phyloP scores from a whole-genome alignment of 2,113 vertebrate genomes.

The Arenaria interpres region DNA sequence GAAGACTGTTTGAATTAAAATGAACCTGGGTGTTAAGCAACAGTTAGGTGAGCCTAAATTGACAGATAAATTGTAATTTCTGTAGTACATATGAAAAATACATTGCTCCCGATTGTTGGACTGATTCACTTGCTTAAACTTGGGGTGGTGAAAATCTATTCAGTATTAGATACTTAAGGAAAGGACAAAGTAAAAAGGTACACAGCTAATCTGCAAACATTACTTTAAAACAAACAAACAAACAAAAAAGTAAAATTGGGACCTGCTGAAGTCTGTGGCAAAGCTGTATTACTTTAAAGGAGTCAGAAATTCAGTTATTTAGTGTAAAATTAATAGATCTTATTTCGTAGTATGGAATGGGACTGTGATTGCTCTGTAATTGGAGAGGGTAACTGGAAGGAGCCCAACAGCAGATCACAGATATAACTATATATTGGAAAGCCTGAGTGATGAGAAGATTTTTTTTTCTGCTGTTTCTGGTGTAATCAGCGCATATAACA shows the following conservation, averaged over 20 bases:
- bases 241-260: background rate
- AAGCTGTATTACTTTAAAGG: background rate
- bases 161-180: background rate
- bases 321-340: background rate
- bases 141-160: background rate
- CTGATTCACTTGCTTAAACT: background rate
- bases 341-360: background rate
- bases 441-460: background rate
- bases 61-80: background rate
- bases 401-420: background rate
- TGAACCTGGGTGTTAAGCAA: background rate
- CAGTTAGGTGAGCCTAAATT: background rate
- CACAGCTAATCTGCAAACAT: background rate
- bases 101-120: background rate
- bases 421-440: background rate
- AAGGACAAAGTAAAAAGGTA: background rate
- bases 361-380: background rate
- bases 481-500: background rate
- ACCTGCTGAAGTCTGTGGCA: background rate
- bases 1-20: background rate
- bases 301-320: background rate
- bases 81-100: background rate
- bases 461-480: background rate
- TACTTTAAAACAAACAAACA: background rate
- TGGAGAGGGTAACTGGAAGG: background rate